A percentile compares a stretch with the other conserved stretches of the same genome.
Evolutionary conservation across 2,888 invertebrate species (phyloP).

Genomic region (Ochropleura leucogaster): DNA sequence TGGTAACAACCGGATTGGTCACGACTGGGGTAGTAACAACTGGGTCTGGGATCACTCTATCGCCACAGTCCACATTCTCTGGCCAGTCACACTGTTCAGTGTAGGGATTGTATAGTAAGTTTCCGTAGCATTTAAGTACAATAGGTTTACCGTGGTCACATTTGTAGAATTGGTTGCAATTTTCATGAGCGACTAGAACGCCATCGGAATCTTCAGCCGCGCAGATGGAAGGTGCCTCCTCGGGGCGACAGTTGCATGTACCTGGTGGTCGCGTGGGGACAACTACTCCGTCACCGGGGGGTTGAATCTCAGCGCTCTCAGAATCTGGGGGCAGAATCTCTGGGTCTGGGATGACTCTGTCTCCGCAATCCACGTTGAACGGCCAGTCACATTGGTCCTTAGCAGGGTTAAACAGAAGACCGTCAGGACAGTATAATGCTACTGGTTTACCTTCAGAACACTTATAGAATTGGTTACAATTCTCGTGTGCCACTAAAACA

Average conservation of each 20-base stretch:
- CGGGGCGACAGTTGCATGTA: slow-evolving; percentile 53
- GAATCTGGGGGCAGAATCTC: no score
- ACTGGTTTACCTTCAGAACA: slow-evolving; percentile 69
- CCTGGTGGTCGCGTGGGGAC: background rate
- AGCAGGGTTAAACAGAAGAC: slow-evolving; percentile 68
- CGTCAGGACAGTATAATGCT: slow-evolving; percentile 53
- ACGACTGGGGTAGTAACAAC: background rate
- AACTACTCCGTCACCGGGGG: background rate
- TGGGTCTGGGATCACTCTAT: slow-evolving; percentile 40
- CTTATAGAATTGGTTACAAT: slow-evolving; percentile 73
- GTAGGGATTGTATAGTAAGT: slow-evolving; percentile 66
- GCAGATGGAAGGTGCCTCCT: slow-evolving; percentile 70
- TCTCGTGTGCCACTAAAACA: slow-evolving; percentile 71
- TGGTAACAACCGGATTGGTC: background rate
- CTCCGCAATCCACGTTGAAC: slow-evolving; percentile 70
- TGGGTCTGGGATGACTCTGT: slow-evolving; percentile 49
- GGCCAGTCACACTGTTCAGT: slow-evolving; percentile 73
- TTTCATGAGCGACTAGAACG: slow-evolving; percentile 71
- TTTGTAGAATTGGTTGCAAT: slow-evolving; percentile 73
- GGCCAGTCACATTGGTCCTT: slow-evolving; percentile 74
- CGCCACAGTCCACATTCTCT: slow-evolving; percentile 34
- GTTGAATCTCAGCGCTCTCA: background rate
- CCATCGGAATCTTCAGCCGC: slow-evolving; percentile 66
- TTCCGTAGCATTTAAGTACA: slow-evolving; percentile 51
- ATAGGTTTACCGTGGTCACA: slow-evolving; percentile 68